A percentile compares a stretch with the other conserved stretches of the same genome.
phyloP scores from a whole-genome alignment of 2,888 invertebrate genomes.

The Drosophila prostipennis region DNA sequence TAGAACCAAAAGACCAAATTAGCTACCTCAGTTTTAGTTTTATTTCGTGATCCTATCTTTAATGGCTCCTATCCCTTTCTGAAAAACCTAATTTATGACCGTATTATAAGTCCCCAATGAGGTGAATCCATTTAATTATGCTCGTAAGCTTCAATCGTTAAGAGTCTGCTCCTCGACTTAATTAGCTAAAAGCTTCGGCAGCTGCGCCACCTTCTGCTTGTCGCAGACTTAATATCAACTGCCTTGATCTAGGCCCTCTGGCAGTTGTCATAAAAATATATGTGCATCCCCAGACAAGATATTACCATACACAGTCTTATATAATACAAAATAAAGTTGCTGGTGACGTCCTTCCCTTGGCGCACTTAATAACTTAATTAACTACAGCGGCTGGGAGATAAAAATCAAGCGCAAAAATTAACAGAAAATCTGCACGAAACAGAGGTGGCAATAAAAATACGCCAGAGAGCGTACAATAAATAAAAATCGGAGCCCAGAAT shows the following conservation, averaged over 20 bases:
- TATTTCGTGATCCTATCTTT: not conserved
- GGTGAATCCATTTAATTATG: conserved; percentile 35
- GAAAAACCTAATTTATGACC: conserved; percentile 29
- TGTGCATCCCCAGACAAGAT: conserved; percentile 20
- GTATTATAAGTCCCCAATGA: conserved; percentile 20
- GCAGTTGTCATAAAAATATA: conserved; percentile 57
- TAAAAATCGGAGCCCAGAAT: conserved; percentile 25
- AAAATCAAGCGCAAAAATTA: conserved; percentile 72
- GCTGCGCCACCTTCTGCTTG: conserved; percentile 33
- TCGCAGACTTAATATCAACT: conserved; percentile 54
- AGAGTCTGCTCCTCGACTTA: conserved; percentile 47
- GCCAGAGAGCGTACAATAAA: conserved; percentile 44
- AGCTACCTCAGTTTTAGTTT: conserved; percentile 3
- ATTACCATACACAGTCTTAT: conserved; percentile 25
- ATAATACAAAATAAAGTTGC: conserved; percentile 33
- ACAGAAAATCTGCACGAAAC: conserved; percentile 54
- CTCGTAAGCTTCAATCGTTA: conserved; percentile 33
- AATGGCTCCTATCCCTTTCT: conserved; percentile 22
- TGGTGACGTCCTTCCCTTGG: conserved; percentile 37
- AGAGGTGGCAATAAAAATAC: conserved; percentile 49
- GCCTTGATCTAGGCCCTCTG: conserved; percentile 66
- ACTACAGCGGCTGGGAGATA: conserved; percentile 59
- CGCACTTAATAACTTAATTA: conserved; percentile 74
- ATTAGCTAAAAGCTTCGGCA: conserved; percentile 62
- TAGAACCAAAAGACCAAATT: not conserved